Evolutionary conservation across 2,888 invertebrate species (phyloP).

Genomic region (Aspidapion aeneum): DNA sequence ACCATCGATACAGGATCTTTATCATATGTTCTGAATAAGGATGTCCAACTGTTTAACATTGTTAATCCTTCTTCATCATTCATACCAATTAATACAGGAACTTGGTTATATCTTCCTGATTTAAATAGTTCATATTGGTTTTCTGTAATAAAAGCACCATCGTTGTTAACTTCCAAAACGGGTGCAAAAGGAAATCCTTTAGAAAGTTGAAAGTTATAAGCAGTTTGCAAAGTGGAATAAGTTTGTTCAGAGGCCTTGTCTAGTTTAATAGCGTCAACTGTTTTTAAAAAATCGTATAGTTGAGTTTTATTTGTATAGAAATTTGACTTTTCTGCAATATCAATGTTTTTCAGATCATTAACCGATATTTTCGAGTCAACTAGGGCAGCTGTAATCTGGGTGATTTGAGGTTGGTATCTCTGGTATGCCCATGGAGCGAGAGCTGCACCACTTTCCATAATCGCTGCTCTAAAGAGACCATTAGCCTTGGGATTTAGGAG

Average conservation of each 20-base stretch:
- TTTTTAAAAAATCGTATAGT: too few relatives aligned
- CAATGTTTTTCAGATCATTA: too few relatives aligned
- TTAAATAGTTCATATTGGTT: background rate
- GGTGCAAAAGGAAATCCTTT: background rate
- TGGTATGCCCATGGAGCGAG: background rate
- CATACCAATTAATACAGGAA: background rate
- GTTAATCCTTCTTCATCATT: background rate
- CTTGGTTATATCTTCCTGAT: background rate
- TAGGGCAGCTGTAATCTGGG: background rate
- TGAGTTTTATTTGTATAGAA: too few relatives aligned
- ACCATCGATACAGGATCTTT: background rate
- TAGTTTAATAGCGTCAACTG: too few relatives aligned
- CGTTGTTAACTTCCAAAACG: background rate
- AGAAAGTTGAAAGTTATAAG: too few relatives aligned
- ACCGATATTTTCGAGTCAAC: too few relatives aligned
- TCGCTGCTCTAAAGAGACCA: too few relatives aligned
- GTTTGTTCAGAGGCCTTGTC: too few relatives aligned
- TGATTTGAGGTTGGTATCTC: background rate
- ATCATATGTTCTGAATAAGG: background rate
- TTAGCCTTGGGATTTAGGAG: too few relatives aligned
- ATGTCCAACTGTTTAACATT: background rate
- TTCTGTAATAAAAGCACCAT: background rate
- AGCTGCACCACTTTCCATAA: background rate
- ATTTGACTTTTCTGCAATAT: too few relatives aligned
- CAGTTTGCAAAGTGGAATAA: too few relatives aligned